Base-by-base conservation (phyloP, 2,888 invertebrate species). In the Eulithis prunata region DNA sequence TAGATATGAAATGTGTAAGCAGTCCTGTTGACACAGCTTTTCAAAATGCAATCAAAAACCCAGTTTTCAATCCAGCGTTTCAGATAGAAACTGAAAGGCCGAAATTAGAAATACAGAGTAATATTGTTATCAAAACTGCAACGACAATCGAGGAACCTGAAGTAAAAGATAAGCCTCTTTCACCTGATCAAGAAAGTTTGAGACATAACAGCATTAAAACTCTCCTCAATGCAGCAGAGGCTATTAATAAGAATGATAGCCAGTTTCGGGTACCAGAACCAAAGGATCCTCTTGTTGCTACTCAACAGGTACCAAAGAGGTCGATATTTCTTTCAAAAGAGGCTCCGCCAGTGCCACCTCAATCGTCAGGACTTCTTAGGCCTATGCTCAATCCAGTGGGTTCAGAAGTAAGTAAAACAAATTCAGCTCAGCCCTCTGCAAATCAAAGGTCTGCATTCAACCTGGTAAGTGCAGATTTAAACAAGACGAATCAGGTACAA, bases 21-120 rank as follows among this genome's bases (percentile, higher is more conserved):
- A 84, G 54, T 57, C 59, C 73, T 7, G 62, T 71, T 0, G 74
- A 75, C 47, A 68, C 70, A 32, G 56, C 58, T 0, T 71, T 67
- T 51, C 71, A 70, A 53, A 71, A 63, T 52, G 72, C 71, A 36
- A 75, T 73, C 62, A 80, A 78, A 56, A 65, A 75, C 3, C 68
- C 75, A 4, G 71, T 76, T 6, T 85, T 82, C 43, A 85, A 82
- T 67, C 78, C 84, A 46, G 73, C 81, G 10, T 75, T 75, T 57
- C 53, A 68, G 6, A 82, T 81, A 68, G 73, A 77, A 14, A 55
- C 43, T 11, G 81, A 81, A 4, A 54, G 68, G 21, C 58, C 83
- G 8, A 86, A 83, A 82, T 80, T 92, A 52, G 91, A 90, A 79
- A 92, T 93, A 74, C 89, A 91, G 73, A 92, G 91, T 68, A 91